Evolutionary conservation across 1,140 invertebrate species (phyloP).

Genomic region (Polypedilum vanderplanki): DNA sequence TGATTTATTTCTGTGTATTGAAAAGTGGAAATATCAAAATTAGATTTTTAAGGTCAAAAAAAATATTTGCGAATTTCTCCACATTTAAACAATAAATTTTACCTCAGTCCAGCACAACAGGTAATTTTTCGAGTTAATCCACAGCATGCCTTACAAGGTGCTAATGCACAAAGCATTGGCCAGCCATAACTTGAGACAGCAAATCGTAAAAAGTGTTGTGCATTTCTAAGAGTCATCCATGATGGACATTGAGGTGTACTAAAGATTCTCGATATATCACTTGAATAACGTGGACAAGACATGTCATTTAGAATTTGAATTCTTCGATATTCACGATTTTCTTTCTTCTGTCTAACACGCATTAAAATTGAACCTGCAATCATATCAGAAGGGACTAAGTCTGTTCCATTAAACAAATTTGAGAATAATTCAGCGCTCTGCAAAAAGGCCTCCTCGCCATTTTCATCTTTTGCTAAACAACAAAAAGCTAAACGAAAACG

Average conservation of each 20-base stretch:
- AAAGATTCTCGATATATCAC: conserved; percentile 53
- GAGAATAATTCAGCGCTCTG: conserved; percentile 73
- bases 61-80: no score
- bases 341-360: conserved; percentile 62
- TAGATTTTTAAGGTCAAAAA: neutral
- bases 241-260: conserved; percentile 47
- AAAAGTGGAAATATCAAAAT: neutral
- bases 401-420: conserved; percentile 70
- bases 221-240: conserved; percentile 75
- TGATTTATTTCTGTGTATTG: conserved; percentile 48
- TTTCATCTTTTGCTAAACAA: conserved; percentile 70
- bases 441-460: conserved; percentile 72
- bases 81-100: neutral
- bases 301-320: conserved; percentile 60
- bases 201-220: conserved; percentile 67
- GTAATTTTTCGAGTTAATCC: conserved; percentile 60
- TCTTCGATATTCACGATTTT: conserved; percentile 58
- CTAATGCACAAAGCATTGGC: conserved; percentile 75
- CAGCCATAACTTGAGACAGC: conserved; percentile 81
- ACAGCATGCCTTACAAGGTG: conserved; percentile 66
- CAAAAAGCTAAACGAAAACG: conserved; percentile 71
- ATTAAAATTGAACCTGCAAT: conserved; percentile 78
- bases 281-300: conserved; percentile 55
- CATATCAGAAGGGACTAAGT: conserved; percentile 78
- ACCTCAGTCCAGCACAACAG: conserved; percentile 64